A percentile compares a stretch with the other conserved stretches of the same genome.
phyloP scores from a whole-genome alignment of 2,888 invertebrate species.

The Rhyacophila evoluta region DNA sequence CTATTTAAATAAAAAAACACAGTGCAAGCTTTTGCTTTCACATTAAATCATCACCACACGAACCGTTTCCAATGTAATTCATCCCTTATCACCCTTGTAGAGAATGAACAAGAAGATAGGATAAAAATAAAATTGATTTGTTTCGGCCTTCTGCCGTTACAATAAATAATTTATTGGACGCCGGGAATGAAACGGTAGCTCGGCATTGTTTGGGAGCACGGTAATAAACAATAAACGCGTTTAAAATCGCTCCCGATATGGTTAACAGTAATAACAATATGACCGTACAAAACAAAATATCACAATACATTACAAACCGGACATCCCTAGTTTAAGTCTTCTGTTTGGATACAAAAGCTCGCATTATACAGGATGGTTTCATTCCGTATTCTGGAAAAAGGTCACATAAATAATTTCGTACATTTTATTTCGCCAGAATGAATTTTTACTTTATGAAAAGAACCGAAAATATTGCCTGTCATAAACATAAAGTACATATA shows the following conservation, averaged over 20 bases:
- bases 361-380: background rate
- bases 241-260: background rate
- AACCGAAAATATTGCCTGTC: too few relatives aligned
- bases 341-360: background rate
- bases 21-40: too few relatives aligned
- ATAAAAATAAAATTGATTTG: conserved; percentile 17
- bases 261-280: background rate
- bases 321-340: background rate
- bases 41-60: too few relatives aligned
- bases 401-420: background rate
- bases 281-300: background rate
- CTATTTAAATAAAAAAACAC: too few relatives aligned
- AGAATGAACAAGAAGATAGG: background rate
- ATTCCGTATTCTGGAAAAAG: background rate
- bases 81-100: too few relatives aligned
- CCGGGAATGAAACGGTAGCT: background rate
- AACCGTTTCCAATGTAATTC: too few relatives aligned
- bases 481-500: too few relatives aligned
- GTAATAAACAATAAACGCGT: conserved; percentile 14
- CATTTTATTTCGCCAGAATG: too few relatives aligned
- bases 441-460: too few relatives aligned
- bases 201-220: background rate
- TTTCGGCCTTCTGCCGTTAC: background rate
- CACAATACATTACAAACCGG: background rate
- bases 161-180: background rate